Evolutionary conservation across 2,797 vertebrate genomes (phyloP).

Genomic region (Bucorvus abyssinicus): DNA sequence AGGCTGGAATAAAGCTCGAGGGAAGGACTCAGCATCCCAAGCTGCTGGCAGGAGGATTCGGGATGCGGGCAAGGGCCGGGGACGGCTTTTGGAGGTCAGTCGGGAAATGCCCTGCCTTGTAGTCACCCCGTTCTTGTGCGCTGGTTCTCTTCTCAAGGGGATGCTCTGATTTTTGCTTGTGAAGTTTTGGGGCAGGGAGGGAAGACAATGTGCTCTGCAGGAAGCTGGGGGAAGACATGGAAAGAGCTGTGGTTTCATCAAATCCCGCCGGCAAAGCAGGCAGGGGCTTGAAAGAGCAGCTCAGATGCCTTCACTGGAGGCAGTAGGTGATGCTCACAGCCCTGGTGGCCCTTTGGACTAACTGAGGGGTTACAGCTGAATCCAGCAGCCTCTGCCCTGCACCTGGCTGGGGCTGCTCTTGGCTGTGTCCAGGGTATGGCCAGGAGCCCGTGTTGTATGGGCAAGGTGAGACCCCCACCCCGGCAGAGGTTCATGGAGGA

Average conservation of each 20-base stretch:
- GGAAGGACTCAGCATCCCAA: neutral
- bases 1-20: neutral
- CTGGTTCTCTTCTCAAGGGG: neutral
- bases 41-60: neutral
- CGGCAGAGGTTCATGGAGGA: accelerated
- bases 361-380: neutral
- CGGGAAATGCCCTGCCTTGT: neutral
- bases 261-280: accelerated
- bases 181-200: neutral
- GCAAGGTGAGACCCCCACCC: neutral
- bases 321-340: neutral
- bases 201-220: neutral
- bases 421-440: neutral
- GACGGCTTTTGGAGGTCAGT: neutral
- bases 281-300: neutral
- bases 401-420: neutral
- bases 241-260: neutral
- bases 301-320: accelerated
- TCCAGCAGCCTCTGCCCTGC: neutral
- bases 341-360: accelerated
- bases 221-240: neutral
- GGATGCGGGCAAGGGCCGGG: neutral
- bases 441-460: accelerated
- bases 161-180: neutral
- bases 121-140: accelerated